Evolutionary conservation across 2,113 vertebrate genomes (phyloP).

Genomic region (Catharus minimus): DNA sequence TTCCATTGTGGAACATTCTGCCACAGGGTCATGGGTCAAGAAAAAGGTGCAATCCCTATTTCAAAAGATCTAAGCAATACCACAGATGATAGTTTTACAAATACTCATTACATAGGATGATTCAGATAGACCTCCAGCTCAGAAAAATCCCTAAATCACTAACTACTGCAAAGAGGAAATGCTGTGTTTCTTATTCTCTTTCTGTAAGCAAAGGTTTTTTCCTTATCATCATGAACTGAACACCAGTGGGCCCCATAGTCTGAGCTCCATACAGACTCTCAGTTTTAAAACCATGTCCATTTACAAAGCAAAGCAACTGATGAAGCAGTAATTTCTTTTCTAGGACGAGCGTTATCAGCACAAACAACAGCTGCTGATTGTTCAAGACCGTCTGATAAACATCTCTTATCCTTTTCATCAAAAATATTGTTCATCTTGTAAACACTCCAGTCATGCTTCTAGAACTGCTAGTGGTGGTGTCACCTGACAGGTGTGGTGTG

Average conservation of each 20-base stretch:
- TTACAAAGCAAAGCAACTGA: slow-evolving; percentile 16
- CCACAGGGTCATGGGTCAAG: not conserved
- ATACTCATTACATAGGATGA: not conserved
- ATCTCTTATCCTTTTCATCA: not conserved
- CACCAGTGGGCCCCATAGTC: not conserved
- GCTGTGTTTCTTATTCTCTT: not conserved
- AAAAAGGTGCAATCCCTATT: not conserved
- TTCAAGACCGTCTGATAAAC: not conserved
- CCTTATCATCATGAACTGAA: not conserved
- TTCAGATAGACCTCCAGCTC: not conserved
- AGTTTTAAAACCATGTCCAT: not conserved
- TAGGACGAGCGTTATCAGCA: not conserved
- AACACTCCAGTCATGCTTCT: not conserved
- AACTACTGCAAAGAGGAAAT: not conserved
- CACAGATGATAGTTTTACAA: not conserved
- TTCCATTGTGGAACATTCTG: not conserved
- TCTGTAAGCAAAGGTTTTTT: not conserved
- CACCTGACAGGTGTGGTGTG: not conserved
- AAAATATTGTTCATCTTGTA: slow-evolving; percentile 1
- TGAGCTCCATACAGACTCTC: not conserved
- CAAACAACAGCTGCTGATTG: slow-evolving; percentile 29
- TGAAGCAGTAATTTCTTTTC: slow-evolving; percentile 4
- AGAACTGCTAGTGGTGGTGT: not conserved
- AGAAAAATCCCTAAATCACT: not conserved
- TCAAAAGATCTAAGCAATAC: not conserved